Percentiles rank a stretch among this genome's conserved stretches.
phyloP scores from a whole-genome alignment of 2,113 vertebrate species.

The Atractosteus spatula region DNA sequence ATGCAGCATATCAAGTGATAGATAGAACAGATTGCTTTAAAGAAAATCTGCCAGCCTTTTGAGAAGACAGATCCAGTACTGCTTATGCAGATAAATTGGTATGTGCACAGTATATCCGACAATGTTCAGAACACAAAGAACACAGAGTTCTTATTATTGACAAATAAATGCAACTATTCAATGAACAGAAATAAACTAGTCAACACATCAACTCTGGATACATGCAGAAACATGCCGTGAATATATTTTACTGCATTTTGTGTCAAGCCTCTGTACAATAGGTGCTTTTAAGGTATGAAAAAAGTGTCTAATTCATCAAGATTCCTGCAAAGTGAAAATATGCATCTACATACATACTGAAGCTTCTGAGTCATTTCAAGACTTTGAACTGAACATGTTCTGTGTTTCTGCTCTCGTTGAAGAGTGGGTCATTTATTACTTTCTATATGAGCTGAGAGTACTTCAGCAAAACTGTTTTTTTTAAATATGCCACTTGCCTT shows the following conservation, averaged over 20 bases:
- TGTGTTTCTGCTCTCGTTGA: background rate
- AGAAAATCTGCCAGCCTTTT: conserved; percentile 4
- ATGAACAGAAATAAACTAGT: conserved; percentile 8
- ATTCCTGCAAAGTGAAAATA: background rate
- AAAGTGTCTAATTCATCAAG: background rate
- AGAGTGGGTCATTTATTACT: background rate
- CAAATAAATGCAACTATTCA: conserved; percentile 12
- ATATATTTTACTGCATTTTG: background rate
- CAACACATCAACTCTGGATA: background rate
- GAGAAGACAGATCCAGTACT: background rate
- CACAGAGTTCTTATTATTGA: background rate
- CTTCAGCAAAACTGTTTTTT: background rate
- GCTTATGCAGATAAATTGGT: conserved; percentile 8
- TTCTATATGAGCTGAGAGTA: background rate
- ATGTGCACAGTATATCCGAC: background rate
- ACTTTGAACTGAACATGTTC: background rate
- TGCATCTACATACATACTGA: background rate
- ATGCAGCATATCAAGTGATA: conserved; percentile 33
- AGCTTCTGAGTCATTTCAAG: conserved; percentile 5
- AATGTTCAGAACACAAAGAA: background rate
- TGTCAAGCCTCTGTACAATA: conserved; percentile 5
- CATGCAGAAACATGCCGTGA: background rate
- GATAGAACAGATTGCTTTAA: conserved; percentile 29
- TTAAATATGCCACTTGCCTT: background rate
- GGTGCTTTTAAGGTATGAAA: background rate